Conservation (phyloP, 2,113 vertebrate species). For the Trichomycterus rosablanca region DNA sequence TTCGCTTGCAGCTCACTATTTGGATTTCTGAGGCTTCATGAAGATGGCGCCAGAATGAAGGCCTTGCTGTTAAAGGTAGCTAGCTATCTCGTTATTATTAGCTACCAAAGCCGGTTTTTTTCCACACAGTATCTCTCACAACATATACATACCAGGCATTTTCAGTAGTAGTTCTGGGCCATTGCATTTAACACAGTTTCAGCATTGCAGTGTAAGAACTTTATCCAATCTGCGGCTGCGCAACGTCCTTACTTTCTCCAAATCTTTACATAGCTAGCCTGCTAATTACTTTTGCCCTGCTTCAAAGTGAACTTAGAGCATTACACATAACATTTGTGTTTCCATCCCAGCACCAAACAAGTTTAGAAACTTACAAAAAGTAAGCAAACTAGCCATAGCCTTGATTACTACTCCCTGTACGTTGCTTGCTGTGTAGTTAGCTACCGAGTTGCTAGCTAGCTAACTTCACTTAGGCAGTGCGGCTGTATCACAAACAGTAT, state of each 20-base stretch:
- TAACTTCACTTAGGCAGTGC: constrained; percentile 41
- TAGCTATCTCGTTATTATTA: not conserved
- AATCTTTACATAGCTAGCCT: not conserved
- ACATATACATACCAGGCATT: not conserved
- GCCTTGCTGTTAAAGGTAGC: constrained; percentile 89
- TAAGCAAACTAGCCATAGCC: not conserved
- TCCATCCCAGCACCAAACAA: no score
- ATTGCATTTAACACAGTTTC: not conserved
- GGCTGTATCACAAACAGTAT: not conserved
- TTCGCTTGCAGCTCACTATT: constrained; percentile 83
- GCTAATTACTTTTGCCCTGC: not conserved
- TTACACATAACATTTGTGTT: no score
- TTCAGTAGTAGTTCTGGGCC: not conserved
- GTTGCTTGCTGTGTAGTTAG: not conserved
- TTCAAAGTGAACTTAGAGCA: no score
- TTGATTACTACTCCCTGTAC: not conserved
- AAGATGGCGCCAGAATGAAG: constrained; percentile 98
- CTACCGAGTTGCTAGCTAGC: constrained; percentile 49
- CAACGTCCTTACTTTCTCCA: not conserved
- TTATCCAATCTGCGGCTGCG: constrained; percentile 13
- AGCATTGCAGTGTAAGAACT: not conserved
- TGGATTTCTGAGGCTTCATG: constrained; percentile 92
- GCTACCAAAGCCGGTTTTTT: not conserved
- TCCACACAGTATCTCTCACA: not conserved
- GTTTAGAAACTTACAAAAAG: no score